Base-by-base conservation (phyloP, 2,113 vertebrate species). In the Sceloporus tristichus region DNA sequence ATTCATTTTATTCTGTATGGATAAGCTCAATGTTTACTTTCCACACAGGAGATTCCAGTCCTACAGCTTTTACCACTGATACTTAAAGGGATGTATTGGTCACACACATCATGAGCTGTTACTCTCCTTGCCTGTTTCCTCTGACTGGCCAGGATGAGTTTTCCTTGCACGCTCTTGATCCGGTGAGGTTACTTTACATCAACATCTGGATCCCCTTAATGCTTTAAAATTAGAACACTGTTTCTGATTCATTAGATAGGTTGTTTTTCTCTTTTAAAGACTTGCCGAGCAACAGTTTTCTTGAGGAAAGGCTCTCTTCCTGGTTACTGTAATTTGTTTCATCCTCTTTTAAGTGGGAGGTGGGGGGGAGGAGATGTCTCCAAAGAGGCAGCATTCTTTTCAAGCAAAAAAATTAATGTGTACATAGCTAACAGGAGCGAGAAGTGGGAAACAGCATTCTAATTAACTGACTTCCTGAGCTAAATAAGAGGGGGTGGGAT, bases 41-140 rank as follows among this genome's bases (percentile, higher is more conserved):
- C 90, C 84, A 29, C 38, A 75, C 90, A 91, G 90, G 91, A 94
- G 90, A 90, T 94, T 93, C 91, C 94, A 94, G 82, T 74, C 90
- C 93, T 86, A 90, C 91, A 85, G 80, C 11, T 82, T 90, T 93
- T 88, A 91, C 94, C 92, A 91, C 91, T 82, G 70, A 75, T 92
- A 84, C 90, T 92, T 93, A 87, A 93, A 93, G 65, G 9, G 82
- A 92, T 87, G 79, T 84, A 48, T 40, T 79, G 54, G 75, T 80
- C 40, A 62, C 89, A 94, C 89, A 94, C 89, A 93, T 70, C 59
- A 29, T 66, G 74, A 92, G 29, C 34, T 92, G 87, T 91, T 87
- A 1, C 29, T 34, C 48, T 29, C 59, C 56, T 25, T 9, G 16
- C 14, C 76, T 42, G 40, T 54, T 79, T 84, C 79, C 65, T 80